These are phyloP conservation scores for Brachypteracias leptosomus DNA, from an alignment of 2,113 vertebrate species.

Conservation along the genomic window DNA sequence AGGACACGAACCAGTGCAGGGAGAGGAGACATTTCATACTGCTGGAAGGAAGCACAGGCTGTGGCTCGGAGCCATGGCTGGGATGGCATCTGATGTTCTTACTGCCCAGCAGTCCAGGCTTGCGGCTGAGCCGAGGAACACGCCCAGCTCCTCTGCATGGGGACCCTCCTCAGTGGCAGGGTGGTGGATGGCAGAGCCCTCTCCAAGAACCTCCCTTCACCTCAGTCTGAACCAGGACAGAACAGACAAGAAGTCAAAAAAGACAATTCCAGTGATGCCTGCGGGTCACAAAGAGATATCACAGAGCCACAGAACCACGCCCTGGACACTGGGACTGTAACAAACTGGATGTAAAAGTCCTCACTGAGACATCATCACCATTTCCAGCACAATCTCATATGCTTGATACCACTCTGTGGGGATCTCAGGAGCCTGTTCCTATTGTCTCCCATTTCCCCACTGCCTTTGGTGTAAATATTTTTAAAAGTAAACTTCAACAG, in stretches of 20 bases:
- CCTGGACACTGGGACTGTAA: background rate
- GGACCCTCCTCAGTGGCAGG: background rate
- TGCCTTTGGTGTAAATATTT: background rate
- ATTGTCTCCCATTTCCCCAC: background rate
- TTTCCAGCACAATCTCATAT: background rate
- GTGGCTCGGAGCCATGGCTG: background rate
- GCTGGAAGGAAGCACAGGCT: background rate
- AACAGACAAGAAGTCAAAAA: background rate
- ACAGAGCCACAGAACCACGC: background rate
- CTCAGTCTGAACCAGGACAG: background rate
- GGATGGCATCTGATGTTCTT: background rate
- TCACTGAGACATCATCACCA: background rate
- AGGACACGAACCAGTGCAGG: background rate
- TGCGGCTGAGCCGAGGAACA: background rate
- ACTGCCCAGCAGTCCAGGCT: background rate
- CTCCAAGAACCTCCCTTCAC: background rate
- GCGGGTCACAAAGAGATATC: accelerated
- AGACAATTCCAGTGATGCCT: background rate
- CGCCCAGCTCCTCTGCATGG: accelerated
- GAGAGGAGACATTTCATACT: background rate
- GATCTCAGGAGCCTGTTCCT: background rate
- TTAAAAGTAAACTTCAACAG: background rate
- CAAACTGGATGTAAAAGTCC: background rate
- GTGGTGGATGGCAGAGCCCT: accelerated
- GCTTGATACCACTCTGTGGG: background rate